Conservation (phyloP, 1,140 invertebrate species). For the Ceratoteleas bidentatus region DNA sequence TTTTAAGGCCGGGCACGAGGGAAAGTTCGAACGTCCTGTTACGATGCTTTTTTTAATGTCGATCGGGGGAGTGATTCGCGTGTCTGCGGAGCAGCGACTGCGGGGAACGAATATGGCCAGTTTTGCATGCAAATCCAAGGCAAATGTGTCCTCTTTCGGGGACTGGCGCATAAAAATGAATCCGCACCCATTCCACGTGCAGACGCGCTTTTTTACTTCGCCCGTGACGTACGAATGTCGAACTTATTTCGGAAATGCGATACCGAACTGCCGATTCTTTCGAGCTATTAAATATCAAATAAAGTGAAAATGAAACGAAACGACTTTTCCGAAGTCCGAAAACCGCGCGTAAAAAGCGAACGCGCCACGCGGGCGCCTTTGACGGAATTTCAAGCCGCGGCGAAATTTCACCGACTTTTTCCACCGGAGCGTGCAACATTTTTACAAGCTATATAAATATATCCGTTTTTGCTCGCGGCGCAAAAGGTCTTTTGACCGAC, state of each 20-base stretch:
- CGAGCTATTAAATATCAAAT: background rate
- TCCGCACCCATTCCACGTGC: too few relatives aligned
- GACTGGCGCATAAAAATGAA: too few relatives aligned
- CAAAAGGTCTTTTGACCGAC: background rate
- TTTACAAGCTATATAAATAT: slow-evolving; percentile 9
- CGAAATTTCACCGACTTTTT: background rate
- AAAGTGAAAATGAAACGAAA: background rate
- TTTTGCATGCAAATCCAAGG: too few relatives aligned
- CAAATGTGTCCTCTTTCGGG: too few relatives aligned
- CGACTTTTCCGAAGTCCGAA: background rate
- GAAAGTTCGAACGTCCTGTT: too few relatives aligned
- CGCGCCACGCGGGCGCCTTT: background rate
- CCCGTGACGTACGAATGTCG: background rate
- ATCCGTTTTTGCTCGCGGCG: background rate
- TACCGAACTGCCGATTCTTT: background rate
- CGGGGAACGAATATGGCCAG: too few relatives aligned
- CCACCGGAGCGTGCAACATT: background rate
- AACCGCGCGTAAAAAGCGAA: too few relatives aligned
- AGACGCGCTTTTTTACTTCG: background rate
- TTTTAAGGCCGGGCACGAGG: background rate
- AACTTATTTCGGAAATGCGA: background rate
- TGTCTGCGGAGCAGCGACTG: too few relatives aligned
- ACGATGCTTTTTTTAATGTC: too few relatives aligned
- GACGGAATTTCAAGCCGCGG: background rate
- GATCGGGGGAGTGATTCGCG: too few relatives aligned